Conservation (phyloP, 2,888 invertebrate genomes). For the Beris chalybata region DNA sequence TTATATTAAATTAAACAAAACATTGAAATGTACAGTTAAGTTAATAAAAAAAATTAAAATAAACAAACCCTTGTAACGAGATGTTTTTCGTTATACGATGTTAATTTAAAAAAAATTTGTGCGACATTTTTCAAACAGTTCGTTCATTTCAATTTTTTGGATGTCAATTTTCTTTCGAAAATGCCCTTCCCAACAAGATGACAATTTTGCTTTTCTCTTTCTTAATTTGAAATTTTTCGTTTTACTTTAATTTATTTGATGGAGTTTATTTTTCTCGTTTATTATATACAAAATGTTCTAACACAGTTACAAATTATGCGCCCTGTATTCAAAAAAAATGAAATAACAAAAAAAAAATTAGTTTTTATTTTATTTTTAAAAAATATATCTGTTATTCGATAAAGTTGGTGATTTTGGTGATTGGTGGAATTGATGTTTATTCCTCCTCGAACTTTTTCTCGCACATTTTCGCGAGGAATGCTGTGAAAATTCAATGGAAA, state of each 20-base stretch:
- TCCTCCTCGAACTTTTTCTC: conserved; percentile 59
- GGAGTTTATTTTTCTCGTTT: conserved; percentile 17
- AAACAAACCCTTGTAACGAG: conserved; percentile 6
- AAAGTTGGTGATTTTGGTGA: conserved; percentile 12
- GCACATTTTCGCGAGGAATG: conserved; percentile 87
- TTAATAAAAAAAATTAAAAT: conserved; percentile 6
- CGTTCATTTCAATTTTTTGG: conserved; percentile 6
- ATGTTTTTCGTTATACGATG: not conserved
- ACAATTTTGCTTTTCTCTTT: too few species aligned
- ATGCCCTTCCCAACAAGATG: not conserved
- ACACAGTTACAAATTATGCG: conserved; percentile 26
- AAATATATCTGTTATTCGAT: conserved; percentile 21
- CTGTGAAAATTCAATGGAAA: conserved; percentile 57
- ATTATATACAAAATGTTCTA: conserved; percentile 31
- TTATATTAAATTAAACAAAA: conserved; percentile 21
- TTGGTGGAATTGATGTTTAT: conserved; percentile 45
- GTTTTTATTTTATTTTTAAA: conserved; percentile 21
- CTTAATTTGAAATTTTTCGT: too few species aligned
- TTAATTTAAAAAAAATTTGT: not conserved
- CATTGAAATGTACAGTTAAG: conserved; percentile 15
- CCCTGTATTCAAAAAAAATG: conserved; percentile 21
- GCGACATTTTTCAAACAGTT: conserved; percentile 1
- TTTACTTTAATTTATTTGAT: not conserved
- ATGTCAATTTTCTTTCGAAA: not conserved
- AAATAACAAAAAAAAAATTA: conserved; percentile 18